Conservation (phyloP, 1,140 invertebrate species). For the Sweltsa coloradensis region DNA sequence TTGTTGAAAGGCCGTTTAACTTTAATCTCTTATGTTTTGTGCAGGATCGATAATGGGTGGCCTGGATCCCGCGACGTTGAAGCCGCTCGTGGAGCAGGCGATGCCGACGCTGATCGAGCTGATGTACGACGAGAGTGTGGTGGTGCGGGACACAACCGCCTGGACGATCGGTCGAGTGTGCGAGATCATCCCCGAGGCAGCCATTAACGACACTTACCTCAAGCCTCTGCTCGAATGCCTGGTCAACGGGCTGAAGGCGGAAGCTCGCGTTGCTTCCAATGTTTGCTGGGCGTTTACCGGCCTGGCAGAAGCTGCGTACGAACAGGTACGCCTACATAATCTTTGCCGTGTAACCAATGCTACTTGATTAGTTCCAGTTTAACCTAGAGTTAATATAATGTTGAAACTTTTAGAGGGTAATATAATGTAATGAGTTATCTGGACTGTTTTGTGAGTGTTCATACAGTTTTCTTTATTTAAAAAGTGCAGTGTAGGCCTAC, state of each 20-base stretch:
- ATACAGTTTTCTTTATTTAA: too few species aligned
- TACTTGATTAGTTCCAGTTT: too few species aligned
- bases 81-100: conserved; percentile 89
- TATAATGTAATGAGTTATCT: too few species aligned
- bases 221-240: conserved; percentile 79
- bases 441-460: too few species aligned
- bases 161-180: conserved; percentile 98
- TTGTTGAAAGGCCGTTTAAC: conserved; percentile 97
- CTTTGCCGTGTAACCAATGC: too few species aligned
- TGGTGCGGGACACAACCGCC: conserved; percentile 91
- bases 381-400: too few species aligned
- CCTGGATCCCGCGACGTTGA: conserved; percentile 72
- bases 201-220: conserved; percentile 78
- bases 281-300: conserved; percentile 99
- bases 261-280: conserved; percentile 95
- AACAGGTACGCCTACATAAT: too few species aligned
- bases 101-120: conserved; percentile 89
- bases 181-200: conserved; percentile 92
- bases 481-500: too few species aligned
- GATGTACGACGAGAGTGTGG: conserved; percentile 86
- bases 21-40: conserved; percentile 65
- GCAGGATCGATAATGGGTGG: conserved; percentile 84
- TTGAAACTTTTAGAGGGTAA: too few species aligned
- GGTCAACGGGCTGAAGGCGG: conserved; percentile 77
- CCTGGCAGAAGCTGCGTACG: conserved; percentile 93